These are phyloP conservation scores for Delia radicum DNA, from an alignment of 1,140 invertebrate species.

Conservation along the genomic window DNA sequence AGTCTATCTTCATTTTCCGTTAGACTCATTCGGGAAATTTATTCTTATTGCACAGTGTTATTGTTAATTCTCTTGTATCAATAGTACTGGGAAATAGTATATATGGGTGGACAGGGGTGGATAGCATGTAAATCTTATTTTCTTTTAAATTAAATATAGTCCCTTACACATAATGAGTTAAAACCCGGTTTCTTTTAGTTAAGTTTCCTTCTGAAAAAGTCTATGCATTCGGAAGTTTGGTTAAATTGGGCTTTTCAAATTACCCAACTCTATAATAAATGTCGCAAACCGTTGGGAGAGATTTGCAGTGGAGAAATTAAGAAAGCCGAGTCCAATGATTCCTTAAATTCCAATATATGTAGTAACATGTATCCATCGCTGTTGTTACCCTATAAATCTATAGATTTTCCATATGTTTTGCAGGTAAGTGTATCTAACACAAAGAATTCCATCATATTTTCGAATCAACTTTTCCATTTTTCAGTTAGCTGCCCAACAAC, in stretches of 20 bases:
- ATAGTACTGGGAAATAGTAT: no score
- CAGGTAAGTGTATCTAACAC: conserved; percentile 53
- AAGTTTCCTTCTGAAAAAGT: conserved; percentile 41
- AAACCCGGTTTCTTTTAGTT: conserved; percentile 31
- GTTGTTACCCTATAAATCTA: conserved; percentile 59
- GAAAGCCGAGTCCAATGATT: conserved; percentile 31
- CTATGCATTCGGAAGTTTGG: conserved; percentile 50
- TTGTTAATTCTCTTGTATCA: no score
- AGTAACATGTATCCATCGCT: conserved; percentile 63
- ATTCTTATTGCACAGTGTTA: no score
- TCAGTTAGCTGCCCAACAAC: conserved; percentile 41
- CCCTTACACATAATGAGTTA: no score
- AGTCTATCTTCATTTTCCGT: no score
- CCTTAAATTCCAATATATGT: conserved; percentile 54
- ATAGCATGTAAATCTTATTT: no score
- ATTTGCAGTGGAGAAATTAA: conserved; percentile 1
- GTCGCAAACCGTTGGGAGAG: conserved; percentile 34
- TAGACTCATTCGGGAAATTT: no score
- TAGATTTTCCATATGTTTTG: conserved; percentile 60
- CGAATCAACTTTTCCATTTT: neutral
- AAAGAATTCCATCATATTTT: neutral
- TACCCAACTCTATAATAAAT: conserved; percentile 47
- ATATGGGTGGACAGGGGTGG: no score
- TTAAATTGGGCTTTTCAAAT: conserved; percentile 49
- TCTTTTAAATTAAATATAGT: no score